A percentile compares a stretch with the other conserved stretches of the same genome.
These are phyloP conservation scores for Diloba caeruleocephala DNA, from an alignment of 2,888 invertebrate genomes.

Conservation along the genomic window DNA sequence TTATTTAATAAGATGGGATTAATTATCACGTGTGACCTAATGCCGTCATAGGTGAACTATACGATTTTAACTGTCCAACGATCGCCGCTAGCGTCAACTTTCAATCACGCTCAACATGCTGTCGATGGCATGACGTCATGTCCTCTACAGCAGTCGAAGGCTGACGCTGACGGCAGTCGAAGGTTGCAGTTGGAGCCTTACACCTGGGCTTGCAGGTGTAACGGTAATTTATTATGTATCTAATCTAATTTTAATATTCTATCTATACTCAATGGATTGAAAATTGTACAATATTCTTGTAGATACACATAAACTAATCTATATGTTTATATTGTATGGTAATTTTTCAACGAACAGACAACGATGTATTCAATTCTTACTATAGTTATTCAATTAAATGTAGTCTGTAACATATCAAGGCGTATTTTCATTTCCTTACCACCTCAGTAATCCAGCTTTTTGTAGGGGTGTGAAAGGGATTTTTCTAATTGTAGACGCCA, in stretches of 20 bases:
- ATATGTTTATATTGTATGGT: conserved; percentile 39
- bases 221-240: conserved; percentile 9
- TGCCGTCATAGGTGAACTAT: background rate
- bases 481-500: too few relatives aligned
- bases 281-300: conserved; percentile 57
- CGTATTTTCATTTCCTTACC: conserved; percentile 11
- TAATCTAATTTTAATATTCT: conserved; percentile 27
- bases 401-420: conserved; percentile 44
- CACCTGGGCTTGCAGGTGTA: background rate
- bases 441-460: too few relatives aligned
- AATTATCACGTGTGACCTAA: conserved; percentile 12
- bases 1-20: conserved; percentile 30
- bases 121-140: too few relatives aligned
- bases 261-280: conserved; percentile 32
- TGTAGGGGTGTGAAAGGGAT: too few relatives aligned
- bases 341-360: conserved; percentile 57
- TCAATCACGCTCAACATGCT: too few relatives aligned
- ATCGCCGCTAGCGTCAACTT: too few relatives aligned
- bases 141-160: too few relatives aligned
- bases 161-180: too few relatives aligned
- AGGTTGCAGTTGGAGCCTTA: too few relatives aligned
- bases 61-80: too few relatives aligned
- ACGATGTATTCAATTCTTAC: conserved; percentile 58
- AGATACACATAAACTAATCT: conserved; percentile 44
- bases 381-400: conserved; percentile 55